Base-by-base conservation (phyloP, 2,797 vertebrate genomes). In the Sebastes trivittatus region DNA sequence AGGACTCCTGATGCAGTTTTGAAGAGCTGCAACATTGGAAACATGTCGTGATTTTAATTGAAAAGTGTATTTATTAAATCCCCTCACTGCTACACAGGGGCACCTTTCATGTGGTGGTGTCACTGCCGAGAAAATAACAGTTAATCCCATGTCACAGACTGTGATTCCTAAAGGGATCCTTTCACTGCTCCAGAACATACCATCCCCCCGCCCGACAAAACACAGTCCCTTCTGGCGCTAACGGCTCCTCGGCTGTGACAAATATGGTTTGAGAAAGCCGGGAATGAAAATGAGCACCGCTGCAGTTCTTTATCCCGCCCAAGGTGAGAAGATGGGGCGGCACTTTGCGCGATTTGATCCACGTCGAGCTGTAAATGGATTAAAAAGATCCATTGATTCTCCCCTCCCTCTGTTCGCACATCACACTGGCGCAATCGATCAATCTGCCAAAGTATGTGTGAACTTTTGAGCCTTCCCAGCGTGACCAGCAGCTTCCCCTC, bases 131-230 rank as follows among this genome's bases (percentile, higher is more conserved):
- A 83, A 92, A 90, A 92, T 84, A 93, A 85, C 78, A 87, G 88
- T 88, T 95, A 95, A 95, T 94, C 94, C 90, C 83, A 79, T 94
- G 94, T 94, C 93, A 94, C 89, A 94, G 87, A 77, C 86, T 80
- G 77, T 60, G 86, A 90, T 87, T 91, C 92, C 93, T 92, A 82
- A 91, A 87, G 89, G 85, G 80, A 82, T 87, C 88, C 72, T 78
- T 88, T 90, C 87, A 90, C 9, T 34, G 83, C 84, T 88, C 79
- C 86, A 65, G 67, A 88, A 77, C 66, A 86, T 66, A 46, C 86
- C 78, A 66, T 49, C 85, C 72, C 71, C 76, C n/a, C 54, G 11
- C 64, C 64, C 18, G 80, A 89, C 87, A 92, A 89, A 86, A 91
- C 79, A 77, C 85, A 86, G 73, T 72, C 82, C 86, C 93, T 91